These are phyloP conservation scores for Idaea biselata DNA, from an alignment of 2,888 invertebrate genomes.

Conservation along the genomic window DNA sequence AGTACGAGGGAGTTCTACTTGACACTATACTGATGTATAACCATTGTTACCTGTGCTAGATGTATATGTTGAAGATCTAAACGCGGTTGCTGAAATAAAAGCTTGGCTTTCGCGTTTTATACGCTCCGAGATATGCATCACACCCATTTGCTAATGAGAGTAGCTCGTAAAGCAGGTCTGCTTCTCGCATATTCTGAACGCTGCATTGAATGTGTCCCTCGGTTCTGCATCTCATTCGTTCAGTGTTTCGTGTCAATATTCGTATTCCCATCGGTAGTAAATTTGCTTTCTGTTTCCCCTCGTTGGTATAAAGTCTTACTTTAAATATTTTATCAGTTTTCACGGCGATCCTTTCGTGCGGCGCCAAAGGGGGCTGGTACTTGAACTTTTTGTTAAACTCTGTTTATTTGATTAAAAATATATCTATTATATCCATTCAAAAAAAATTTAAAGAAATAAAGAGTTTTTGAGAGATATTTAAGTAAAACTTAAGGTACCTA, in stretches of 20 bases:
- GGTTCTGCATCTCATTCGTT: conserved; percentile 48
- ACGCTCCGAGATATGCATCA: conserved; percentile 33
- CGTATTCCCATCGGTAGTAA: conserved; percentile 63
- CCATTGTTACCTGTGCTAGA: background rate
- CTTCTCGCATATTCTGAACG: conserved; percentile 32
- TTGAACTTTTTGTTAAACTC: conserved; percentile 53
- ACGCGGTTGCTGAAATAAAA: background rate
- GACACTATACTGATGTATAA: background rate
- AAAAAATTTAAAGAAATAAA: background rate
- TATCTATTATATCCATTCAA: conserved; percentile 22
- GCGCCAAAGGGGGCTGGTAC: conserved; percentile 58
- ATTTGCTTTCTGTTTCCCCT: conserved; percentile 61
- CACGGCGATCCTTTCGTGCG: conserved; percentile 62
- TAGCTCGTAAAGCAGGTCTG: conserved; percentile 39
- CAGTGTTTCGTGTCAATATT: conserved; percentile 45
- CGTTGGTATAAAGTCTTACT: conserved; percentile 58
- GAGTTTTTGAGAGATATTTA: background rate
- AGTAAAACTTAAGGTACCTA: too few species aligned
- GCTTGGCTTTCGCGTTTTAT: background rate
- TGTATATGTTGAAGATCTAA: background rate
- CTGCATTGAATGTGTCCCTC: conserved; percentile 39
- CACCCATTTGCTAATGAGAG: conserved; percentile 53
- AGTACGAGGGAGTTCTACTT: background rate
- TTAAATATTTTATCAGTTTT: conserved; percentile 78
- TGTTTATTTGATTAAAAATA: conserved; percentile 52